Conservation (phyloP, 2,797 vertebrate species). For the Chloroceryle inda region DNA sequence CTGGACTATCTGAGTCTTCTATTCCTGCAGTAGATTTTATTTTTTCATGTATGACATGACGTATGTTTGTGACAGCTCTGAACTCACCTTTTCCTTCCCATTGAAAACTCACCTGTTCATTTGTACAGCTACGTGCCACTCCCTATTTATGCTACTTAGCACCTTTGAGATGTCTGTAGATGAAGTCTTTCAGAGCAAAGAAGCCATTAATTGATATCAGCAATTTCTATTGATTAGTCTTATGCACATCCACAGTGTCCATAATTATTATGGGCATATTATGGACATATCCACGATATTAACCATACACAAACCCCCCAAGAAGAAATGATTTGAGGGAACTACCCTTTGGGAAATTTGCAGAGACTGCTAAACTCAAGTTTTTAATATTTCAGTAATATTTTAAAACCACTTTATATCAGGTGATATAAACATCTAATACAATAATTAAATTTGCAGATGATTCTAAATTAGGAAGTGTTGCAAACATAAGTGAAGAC, state of each 20-base stretch:
- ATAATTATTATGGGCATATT: too few species aligned
- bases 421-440: not conserved
- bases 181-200: not conserved
- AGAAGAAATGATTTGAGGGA: not conserved
- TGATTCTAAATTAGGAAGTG: conserved; percentile 11
- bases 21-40: not conserved
- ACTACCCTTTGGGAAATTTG: not conserved
- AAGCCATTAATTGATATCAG: not conserved
- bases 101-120: not conserved
- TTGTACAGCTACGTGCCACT: not conserved
- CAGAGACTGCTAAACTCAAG: not conserved
- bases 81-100: not conserved
- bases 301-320: not conserved
- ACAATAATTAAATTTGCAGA: conserved; percentile 38
- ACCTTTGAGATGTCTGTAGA: not conserved
- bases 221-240: not conserved
- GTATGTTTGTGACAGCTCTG: not conserved
- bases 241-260: not conserved
- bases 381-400: conserved; percentile 2
- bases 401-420: conserved; percentile 19
- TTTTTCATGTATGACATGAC: not conserved
- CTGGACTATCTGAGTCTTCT: not conserved
- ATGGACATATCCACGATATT: not conserved
- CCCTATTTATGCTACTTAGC: not conserved
- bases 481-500: not conserved